Evolutionary conservation across 2,797 vertebrate genomes (phyloP).

Genomic region (Etheostoma nigrum): DNA sequence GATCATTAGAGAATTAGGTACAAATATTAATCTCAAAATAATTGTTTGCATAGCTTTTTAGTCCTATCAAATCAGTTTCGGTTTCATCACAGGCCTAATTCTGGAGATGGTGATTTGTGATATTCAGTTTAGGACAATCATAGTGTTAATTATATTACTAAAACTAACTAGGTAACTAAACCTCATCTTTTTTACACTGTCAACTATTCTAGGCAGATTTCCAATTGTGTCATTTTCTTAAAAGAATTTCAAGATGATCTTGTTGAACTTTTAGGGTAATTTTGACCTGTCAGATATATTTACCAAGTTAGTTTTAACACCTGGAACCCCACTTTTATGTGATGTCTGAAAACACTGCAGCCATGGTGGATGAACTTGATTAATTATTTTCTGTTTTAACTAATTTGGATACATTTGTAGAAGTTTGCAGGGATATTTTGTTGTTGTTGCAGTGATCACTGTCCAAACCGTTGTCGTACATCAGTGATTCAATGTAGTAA

Average conservation of each 20-base stretch:
- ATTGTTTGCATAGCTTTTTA: not conserved
- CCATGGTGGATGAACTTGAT: not conserved
- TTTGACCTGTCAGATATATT: not conserved
- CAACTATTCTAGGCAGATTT: no score
- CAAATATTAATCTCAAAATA: not conserved
- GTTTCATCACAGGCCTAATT: not conserved
- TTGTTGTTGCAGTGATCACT: not conserved
- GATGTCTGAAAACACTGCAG: conserved; percentile 2
- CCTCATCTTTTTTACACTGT: not conserved
- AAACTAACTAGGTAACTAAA: not conserved
- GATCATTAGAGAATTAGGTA: not conserved
- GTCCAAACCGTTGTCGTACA: not conserved
- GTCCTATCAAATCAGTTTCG: not conserved
- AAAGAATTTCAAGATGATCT: no score
- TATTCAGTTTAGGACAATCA: not conserved
- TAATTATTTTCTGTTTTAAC: not conserved
- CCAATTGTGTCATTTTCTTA: no score
- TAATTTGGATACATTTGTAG: not conserved
- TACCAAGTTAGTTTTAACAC: not conserved
- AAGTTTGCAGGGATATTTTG: not conserved
- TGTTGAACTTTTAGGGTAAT: not conserved
- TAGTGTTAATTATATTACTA: not conserved
- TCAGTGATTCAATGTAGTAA: conserved; percentile 13
- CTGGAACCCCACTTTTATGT: not conserved
- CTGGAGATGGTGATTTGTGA: no score